Evolutionary conservation across 1,140 invertebrate species (phyloP).

Genomic region (Episyrphus balteatus): DNA sequence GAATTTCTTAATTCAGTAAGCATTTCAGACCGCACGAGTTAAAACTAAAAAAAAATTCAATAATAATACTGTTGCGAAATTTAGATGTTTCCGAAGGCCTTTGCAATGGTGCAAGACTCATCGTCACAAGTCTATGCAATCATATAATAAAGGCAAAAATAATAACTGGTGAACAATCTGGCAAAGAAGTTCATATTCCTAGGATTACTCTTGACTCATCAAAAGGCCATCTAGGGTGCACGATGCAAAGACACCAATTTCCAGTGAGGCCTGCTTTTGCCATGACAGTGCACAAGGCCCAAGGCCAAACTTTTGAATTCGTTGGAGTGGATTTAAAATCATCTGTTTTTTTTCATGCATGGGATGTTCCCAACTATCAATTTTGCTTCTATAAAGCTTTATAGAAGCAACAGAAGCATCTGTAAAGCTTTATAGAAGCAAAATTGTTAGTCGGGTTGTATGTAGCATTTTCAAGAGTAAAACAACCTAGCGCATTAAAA

Average conservation of each 20-base stretch:
- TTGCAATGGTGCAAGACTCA: slow-evolving; percentile 1
- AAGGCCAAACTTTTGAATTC: slow-evolving; percentile 35
- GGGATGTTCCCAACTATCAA: no score
- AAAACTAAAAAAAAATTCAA: slow-evolving; percentile 11
- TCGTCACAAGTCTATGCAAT: background rate
- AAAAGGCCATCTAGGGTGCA: slow-evolving; percentile 2
- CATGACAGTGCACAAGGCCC: slow-evolving; percentile 41
- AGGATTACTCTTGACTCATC: slow-evolving; percentile 2
- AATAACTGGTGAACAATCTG: slow-evolving; percentile 10
- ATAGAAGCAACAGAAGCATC: no score
- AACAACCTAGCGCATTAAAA: no score
- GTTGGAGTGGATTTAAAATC: slow-evolving; percentile 1
- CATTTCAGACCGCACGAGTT: slow-evolving; percentile 12
- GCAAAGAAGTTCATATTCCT: slow-evolving; percentile 6
- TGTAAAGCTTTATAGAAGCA: no score
- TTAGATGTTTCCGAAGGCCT: no score
- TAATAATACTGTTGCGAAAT: no score
- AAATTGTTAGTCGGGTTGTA: no score
- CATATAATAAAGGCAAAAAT: slow-evolving; percentile 13
- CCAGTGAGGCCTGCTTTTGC: no score
- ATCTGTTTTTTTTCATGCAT: no score
- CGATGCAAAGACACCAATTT: slow-evolving; percentile 37
- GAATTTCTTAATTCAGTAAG: slow-evolving; percentile 15
- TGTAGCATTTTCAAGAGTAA: no score
- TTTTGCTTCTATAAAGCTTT: no score